phyloP scores from a whole-genome alignment of 2,797 vertebrate genomes.

The Typhlichthys subterraneus region DNA sequence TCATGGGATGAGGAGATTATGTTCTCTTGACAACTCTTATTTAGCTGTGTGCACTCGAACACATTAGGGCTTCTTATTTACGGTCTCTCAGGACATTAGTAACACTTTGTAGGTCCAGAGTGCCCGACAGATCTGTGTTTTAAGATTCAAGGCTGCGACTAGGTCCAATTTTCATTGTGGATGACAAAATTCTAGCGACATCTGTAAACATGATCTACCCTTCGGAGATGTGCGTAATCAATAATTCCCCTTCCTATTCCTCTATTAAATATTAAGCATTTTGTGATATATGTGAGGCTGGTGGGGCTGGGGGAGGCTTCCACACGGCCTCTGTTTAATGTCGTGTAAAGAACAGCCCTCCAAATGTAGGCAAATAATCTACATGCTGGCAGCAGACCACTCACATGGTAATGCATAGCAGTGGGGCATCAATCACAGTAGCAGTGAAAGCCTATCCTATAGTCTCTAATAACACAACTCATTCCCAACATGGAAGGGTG shows the following conservation, averaged over 20 bases:
- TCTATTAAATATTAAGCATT: slow-evolving; percentile 43
- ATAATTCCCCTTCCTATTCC: slow-evolving; percentile 51
- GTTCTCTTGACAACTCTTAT: slow-evolving; percentile 67
- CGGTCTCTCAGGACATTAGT: slow-evolving; percentile 56
- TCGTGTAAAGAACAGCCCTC: slow-evolving; percentile 68
- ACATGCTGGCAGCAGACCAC: slow-evolving; percentile 54
- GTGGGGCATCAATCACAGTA: slow-evolving; percentile 60
- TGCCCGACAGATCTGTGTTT: slow-evolving; percentile 41
- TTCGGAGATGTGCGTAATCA: slow-evolving; percentile 38
- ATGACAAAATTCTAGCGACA: slow-evolving; percentile 42
- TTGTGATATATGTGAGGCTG: slow-evolving; percentile 43
- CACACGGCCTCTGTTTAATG: slow-evolving; percentile 65
- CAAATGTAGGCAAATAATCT: slow-evolving; percentile 66
- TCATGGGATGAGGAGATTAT: slow-evolving; percentile 60
- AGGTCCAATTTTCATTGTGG: slow-evolving; percentile 53
- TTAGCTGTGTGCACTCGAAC: slow-evolving; percentile 59
- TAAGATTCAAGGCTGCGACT: slow-evolving; percentile 31
- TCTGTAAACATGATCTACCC: slow-evolving; percentile 47
- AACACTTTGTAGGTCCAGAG: slow-evolving; percentile 52
- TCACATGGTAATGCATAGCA: slow-evolving; percentile 53
- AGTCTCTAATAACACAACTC: slow-evolving; percentile 60
- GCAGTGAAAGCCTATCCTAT: slow-evolving; percentile 59
- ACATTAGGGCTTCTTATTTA: slow-evolving; percentile 68
- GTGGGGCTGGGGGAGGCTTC: slow-evolving; percentile 11
- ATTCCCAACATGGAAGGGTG: slow-evolving; percentile 41